Evolutionary conservation across 2,113 vertebrate species (phyloP), one percentile per base, ranked within the genome.

Genomic region (Ochotona princeps): DNA sequence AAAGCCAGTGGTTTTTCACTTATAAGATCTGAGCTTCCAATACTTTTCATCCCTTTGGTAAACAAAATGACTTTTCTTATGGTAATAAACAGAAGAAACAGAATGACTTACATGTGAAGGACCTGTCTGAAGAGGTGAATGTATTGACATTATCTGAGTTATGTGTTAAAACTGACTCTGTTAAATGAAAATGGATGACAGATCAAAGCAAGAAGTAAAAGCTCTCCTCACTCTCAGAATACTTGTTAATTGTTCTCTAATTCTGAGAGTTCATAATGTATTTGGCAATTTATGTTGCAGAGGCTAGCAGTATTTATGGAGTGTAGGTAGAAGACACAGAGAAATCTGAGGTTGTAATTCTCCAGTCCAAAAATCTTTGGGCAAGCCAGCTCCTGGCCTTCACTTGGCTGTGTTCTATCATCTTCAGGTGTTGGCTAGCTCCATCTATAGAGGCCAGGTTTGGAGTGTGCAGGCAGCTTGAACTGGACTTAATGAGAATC

Each of bases 391-490:
- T 57, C 13, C 78, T 11, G 1, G 18, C 11, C 12, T 72, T 51
- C 7, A 4, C 8, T 69, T 79, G 76, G 18, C 5, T 87, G 49
- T 8, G 78, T 78, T 4, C 8, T 10, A 78, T 13, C 10, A 44
- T 32, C 32, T 54, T 67, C 11, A 8, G 47, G 38, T 28, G 6
- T 44, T 7, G 8, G 2, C 35, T 63, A 44, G 25, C 1, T 76
- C n/a, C 26, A 61, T 82, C 75, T 11, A 21, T 0, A 63, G 14
- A 78, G 26, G 66, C 17, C 1, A 26, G 38, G 15, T 87, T 47
- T 57, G 75, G 32, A 5, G 17, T 98, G 98, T 97, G 97, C 97
- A 87, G 98, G 99, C 70, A 25, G 8, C 5, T 67, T 83, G 23
- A 89, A 14, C 5, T 57, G 2, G 14, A 86, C 23, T 75, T 76